phyloP scores from a whole-genome alignment of 2,888 invertebrate genomes.

The Axea sp. region DNA sequence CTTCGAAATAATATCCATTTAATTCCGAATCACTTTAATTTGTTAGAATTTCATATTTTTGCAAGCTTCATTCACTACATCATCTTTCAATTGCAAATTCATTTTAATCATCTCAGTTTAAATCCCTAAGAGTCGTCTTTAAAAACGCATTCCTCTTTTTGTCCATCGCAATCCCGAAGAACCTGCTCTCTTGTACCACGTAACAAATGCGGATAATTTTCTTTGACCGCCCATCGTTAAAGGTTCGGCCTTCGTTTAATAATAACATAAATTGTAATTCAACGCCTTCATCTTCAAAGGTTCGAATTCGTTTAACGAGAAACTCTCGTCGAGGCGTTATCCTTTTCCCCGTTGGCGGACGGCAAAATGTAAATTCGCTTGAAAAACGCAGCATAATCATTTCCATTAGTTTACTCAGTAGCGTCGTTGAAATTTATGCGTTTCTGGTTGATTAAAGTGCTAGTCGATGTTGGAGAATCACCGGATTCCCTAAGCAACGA shows the following conservation, averaged over 20 bases:
- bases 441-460: constrained; percentile 55
- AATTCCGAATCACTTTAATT: neutral
- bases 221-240: constrained; percentile 32
- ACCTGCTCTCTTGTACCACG: neutral
- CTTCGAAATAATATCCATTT: too few relatives aligned
- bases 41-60: neutral
- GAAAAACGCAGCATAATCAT: constrained; percentile 39
- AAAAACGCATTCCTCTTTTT: constrained; percentile 1
- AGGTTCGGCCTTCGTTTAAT: constrained; percentile 12
- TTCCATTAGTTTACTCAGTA: constrained; percentile 30
- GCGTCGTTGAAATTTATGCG: constrained; percentile 39
- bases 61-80: neutral
- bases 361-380: constrained; percentile 26
- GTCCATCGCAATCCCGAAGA: constrained; percentile 1
- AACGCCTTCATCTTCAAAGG: constrained; percentile 22
- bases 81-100: constrained; percentile 17
- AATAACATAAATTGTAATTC: constrained; percentile 37
- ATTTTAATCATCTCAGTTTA: constrained; percentile 14
- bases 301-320: constrained; percentile 12
- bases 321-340: constrained; percentile 1
- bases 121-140: constrained; percentile 4
- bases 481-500: constrained; percentile 31
- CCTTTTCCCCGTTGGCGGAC: neutral
- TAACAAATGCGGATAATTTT: constrained; percentile 31
- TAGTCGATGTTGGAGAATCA: constrained; percentile 32